Conservation (phyloP, 2,797 vertebrate genomes). For the Pangasius krempfi region DNA sequence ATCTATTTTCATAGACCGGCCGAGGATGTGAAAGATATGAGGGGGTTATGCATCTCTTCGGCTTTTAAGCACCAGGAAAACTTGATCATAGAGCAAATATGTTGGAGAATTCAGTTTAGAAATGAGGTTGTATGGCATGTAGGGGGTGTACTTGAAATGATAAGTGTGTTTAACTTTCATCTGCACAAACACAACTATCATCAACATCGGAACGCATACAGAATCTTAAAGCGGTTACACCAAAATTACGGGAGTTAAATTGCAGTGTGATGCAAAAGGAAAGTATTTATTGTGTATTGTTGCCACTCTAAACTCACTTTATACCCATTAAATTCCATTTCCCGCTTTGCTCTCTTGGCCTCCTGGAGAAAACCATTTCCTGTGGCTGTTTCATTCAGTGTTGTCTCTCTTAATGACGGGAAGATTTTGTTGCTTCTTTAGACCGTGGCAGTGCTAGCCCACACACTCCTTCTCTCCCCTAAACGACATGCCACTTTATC, state of each 20-base stretch:
- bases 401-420: constrained; percentile 52
- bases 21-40: constrained; percentile 29
- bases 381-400: constrained; percentile 35
- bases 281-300: neutral
- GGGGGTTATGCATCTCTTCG: neutral
- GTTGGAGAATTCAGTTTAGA: constrained; percentile 24
- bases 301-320: constrained; percentile 14
- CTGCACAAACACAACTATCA: constrained; percentile 1
- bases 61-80: constrained; percentile 13
- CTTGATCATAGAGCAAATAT: constrained; percentile 18
- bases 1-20: constrained; percentile 41
- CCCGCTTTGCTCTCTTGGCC: neutral
- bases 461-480: constrained; percentile 58
- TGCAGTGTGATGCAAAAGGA: neutral
- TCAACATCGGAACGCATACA: neutral
- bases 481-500: constrained; percentile 69
- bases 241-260: neutral
- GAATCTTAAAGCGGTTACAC: neutral
- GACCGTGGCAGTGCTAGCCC: constrained; percentile 24
- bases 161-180: neutral
- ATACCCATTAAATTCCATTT: constrained; percentile 19
- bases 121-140: neutral
- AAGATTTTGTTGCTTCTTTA: constrained; percentile 37
- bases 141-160: constrained; percentile 1
- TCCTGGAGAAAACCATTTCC: constrained; percentile 33